phyloP scores from a whole-genome alignment of 2,888 invertebrate species.

The Idaea dimidiata region DNA sequence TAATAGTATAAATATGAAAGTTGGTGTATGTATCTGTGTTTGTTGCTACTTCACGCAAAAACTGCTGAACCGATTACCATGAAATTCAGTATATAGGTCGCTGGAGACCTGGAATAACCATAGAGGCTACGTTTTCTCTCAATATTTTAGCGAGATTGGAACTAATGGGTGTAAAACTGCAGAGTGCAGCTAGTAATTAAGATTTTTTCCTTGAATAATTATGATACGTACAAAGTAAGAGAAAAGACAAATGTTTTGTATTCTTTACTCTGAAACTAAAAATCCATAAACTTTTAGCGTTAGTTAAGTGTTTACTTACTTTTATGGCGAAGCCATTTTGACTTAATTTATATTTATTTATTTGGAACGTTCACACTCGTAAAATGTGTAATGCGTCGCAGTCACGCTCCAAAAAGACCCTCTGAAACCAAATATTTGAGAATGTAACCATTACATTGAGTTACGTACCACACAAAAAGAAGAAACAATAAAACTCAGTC shows the following conservation, averaged over 20 bases:
- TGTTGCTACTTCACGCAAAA: too few species aligned
- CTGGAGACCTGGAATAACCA: too few species aligned
- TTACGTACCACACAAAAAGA: slow-evolving; percentile 14
- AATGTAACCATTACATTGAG: slow-evolving; percentile 9
- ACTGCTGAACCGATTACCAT: too few species aligned
- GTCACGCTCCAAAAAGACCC: slow-evolving; percentile 20
- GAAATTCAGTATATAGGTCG: too few species aligned
- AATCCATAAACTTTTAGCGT: not conserved
- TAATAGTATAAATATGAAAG: too few species aligned
- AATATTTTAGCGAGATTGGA: too few species aligned
- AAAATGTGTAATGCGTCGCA: slow-evolving; percentile 15
- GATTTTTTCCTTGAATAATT: not conserved
- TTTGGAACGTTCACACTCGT: slow-evolving; percentile 6
- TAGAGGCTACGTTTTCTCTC: too few species aligned
- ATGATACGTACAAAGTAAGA: not conserved
- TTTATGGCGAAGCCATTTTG: not conserved
- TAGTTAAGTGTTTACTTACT: slow-evolving; percentile 1
- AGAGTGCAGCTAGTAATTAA: too few species aligned
- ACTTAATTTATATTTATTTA: slow-evolving; percentile 1
- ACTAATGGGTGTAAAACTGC: too few species aligned
- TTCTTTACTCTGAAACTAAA: not conserved
- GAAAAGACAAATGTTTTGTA: not conserved
- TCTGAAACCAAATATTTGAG: slow-evolving; percentile 11
- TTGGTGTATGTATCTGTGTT: too few species aligned
- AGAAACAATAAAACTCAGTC: slow-evolving; percentile 20